phyloP scores from a whole-genome alignment of 64 coral and sea anemone species.

The Montipora sp. region DNA sequence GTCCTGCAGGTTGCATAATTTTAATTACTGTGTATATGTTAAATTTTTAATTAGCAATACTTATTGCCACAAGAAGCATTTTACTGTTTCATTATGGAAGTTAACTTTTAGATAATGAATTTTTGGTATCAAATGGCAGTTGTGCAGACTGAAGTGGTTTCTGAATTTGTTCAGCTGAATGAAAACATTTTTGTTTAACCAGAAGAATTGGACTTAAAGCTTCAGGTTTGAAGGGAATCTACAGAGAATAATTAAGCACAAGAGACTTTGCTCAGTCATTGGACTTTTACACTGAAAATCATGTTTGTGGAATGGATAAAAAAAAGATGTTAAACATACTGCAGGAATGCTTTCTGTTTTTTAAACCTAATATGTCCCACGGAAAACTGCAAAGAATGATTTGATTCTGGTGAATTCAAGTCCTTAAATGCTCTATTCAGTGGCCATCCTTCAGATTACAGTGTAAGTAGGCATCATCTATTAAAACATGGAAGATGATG shows the following conservation, averaged over 20 bases:
- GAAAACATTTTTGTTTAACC: too few species aligned
- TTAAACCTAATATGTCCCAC: too few species aligned
- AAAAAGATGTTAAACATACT: too few species aligned
- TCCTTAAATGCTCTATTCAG: neutral
- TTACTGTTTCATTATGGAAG: neutral
- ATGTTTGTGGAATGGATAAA: neutral
- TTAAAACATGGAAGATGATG: slow-evolving; percentile 17
- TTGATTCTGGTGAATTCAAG: neutral
- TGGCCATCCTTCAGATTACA: neutral
- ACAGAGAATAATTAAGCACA: neutral
- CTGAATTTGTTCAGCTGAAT: too few species aligned
- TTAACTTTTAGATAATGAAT: neutral
- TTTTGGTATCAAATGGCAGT: neutral
- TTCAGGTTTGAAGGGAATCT: neutral
- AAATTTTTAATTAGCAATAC: slow-evolving; percentile 37
- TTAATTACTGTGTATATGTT: slow-evolving; percentile 5
- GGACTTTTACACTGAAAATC: neutral
- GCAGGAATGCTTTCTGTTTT: too few species aligned
- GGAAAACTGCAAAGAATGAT: too few species aligned
- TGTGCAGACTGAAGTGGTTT: too few species aligned
- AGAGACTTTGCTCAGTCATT: neutral
- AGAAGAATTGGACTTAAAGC: neutral
- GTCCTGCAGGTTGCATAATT: slow-evolving; percentile 16
- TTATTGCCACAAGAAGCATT: neutral
- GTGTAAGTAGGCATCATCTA: neutral